phyloP scores from a whole-genome alignment of 2,888 invertebrate species.

The Omphaloscelis lunosa region DNA sequence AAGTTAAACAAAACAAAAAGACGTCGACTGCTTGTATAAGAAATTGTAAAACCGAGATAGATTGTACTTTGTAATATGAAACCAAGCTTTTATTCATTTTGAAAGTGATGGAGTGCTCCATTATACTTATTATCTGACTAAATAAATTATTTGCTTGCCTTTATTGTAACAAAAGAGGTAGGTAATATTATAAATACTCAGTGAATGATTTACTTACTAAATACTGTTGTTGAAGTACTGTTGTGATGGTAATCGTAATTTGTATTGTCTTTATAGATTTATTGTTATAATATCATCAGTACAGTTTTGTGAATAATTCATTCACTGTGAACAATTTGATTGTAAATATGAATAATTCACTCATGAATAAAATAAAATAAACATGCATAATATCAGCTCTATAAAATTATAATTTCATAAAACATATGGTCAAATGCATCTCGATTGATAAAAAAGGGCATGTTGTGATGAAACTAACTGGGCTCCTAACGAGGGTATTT shows the following conservation, averaged over 20 bases:
- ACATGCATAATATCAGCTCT: neutral
- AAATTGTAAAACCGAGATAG: constrained; percentile 46
- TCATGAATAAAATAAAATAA: neutral
- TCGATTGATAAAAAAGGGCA: neutral
- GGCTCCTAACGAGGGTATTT: neutral
- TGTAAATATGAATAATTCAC: neutral
- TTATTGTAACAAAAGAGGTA: constrained; percentile 34
- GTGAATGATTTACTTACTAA: constrained; percentile 14
- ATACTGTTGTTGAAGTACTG: neutral
- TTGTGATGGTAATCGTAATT: neutral
- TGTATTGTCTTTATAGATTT: constrained; percentile 1
- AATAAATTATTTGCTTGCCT: constrained; percentile 43
- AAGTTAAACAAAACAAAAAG: constrained; percentile 19
- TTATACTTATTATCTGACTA: constrained; percentile 46
- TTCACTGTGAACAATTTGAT: neutral
- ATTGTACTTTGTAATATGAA: constrained; percentile 35
- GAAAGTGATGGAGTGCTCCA: constrained; percentile 49
- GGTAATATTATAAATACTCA: neutral
- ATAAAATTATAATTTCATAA: neutral
- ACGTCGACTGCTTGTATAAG: constrained; percentile 11
- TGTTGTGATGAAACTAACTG: neutral
- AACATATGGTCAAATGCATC: neutral
- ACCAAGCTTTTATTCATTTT: constrained; percentile 49
- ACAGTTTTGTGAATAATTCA: neutral
- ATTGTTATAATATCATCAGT: neutral